Base-by-base conservation (phyloP, 2,113 vertebrate genomes). In the Suncus etruscus region DNA sequence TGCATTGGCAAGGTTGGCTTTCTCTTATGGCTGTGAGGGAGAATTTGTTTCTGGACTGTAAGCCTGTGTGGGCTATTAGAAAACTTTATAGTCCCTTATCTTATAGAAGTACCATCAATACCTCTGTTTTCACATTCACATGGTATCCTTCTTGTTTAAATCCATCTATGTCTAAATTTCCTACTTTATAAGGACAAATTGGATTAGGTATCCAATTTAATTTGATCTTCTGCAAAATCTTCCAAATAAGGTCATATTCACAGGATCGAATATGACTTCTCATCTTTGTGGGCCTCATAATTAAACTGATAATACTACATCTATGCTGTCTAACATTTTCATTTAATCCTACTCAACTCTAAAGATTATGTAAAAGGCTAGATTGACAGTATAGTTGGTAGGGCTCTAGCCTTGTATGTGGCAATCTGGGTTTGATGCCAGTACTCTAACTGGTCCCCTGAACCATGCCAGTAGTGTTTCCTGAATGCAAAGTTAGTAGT, bases 181-280 rank as follows among this genome's bases (percentile, higher is more conserved):
- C 0, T 32, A 54, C 50, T 91, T 15, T 11, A 69, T 54, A 77
- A 80, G 45, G n/a, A 72, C 11, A 68, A 86, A 29, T 27, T 18
- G 24, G 39, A 51, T 12, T 48, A 54, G 15, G 12, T 48, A 81
- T 3, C 14, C 48, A 32, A 61, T 18, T 81, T 81, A 76, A 75
- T 18, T 20, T 75, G 27, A 78, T 75, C 31, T 84, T 66, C 61
- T 58, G 12, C 15, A 87, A 90, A 94, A 85, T n/a, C 2, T 66
- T 93, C 50, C n/a, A 87, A 72, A 81, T 54, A 63, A 45, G 15
- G 20, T 61, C 25, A 58, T n/a, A 72, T 50, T 61, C 22, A 69
- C 27, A 20, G 29, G 20, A 86, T 83, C 45, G n/a, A n/a, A 12
- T 12, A 1, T 22, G 72, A 15, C 51, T 81, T 6, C 80, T 24